Evolutionary conservation across 2,888 invertebrate genomes (phyloP).

Genomic region (Melieria picta): DNA sequence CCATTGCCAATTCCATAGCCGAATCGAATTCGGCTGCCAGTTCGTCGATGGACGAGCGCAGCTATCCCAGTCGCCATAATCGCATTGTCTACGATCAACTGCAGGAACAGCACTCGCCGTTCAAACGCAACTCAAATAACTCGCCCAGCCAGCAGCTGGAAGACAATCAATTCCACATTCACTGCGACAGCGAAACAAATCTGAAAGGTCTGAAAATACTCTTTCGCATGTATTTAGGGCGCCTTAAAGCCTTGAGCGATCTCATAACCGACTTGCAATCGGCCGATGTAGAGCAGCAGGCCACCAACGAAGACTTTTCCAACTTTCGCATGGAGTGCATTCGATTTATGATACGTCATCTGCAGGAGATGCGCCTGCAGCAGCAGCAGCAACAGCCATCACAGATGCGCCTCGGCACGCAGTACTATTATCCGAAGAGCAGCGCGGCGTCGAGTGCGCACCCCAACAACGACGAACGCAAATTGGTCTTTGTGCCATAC

Average conservation of each 20-base stretch:
- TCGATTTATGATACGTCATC: slow-evolving; percentile 54
- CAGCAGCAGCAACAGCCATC: slow-evolving; percentile 37
- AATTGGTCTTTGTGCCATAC: slow-evolving; percentile 54
- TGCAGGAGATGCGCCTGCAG: slow-evolving; percentile 44
- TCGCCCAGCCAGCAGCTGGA: slow-evolving; percentile 43
- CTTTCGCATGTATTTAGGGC: slow-evolving; percentile 72
- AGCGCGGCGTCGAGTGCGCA: not conserved
- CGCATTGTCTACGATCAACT: slow-evolving; percentile 58
- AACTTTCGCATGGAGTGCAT: slow-evolving; percentile 61
- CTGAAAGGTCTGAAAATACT: slow-evolving; percentile 70
- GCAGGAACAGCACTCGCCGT: slow-evolving; percentile 53
- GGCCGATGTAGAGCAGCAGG: slow-evolving; percentile 55
- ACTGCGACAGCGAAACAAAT: slow-evolving; percentile 54
- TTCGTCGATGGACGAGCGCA: slow-evolving; percentile 55
- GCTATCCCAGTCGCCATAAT: slow-evolving; percentile 45
- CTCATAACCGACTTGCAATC: slow-evolving; percentile 57
- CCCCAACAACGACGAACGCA: slow-evolving; percentile 30
- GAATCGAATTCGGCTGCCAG: slow-evolving; percentile 56
- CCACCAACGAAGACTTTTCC: slow-evolving; percentile 55
- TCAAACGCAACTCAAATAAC: slow-evolving; percentile 55
- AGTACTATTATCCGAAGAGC: slow-evolving; percentile 24
- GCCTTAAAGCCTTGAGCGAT: slow-evolving; percentile 63
- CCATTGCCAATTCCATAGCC: slow-evolving; percentile 48
- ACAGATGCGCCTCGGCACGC: slow-evolving; percentile 6
- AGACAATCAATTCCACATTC: slow-evolving; percentile 21